Percentiles rank a stretch among this genome's conserved stretches.
phyloP scores from a whole-genome alignment of 2,797 vertebrate species.

The Propithecus perrieri region DNA sequence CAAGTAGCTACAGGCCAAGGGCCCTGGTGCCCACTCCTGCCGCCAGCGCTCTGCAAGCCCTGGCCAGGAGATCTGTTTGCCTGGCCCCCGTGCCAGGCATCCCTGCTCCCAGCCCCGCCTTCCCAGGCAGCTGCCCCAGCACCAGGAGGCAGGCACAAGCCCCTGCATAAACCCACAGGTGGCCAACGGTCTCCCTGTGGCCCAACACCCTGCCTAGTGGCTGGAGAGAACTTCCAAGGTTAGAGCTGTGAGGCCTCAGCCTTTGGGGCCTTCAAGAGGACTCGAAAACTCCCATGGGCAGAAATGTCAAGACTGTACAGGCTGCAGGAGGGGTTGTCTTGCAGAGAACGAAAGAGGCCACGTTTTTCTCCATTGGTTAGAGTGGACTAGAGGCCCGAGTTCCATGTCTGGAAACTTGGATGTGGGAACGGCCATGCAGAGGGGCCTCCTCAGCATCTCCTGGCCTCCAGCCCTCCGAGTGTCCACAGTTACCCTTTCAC shows the following conservation, averaged over 20 bases:
- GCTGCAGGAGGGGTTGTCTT: not conserved
- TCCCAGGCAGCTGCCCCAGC: not conserved
- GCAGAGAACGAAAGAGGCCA: not conserved
- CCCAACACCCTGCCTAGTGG: not conserved
- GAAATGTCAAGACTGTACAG: not conserved
- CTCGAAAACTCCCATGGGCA: not conserved
- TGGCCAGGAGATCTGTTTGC: constrained; percentile 55
- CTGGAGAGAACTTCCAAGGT: not conserved
- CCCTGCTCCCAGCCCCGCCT: not conserved
- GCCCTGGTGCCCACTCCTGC: constrained; percentile 70
- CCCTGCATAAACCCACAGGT: not conserved
- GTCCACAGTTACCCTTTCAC: not conserved
- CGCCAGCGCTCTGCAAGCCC: constrained; percentile 49
- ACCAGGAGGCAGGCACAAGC: too few relatives aligned
- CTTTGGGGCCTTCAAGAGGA: not conserved
- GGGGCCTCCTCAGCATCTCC: not conserved
- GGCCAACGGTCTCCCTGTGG: not conserved
- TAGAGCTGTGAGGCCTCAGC: too few relatives aligned
- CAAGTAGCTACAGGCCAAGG: constrained; percentile 71
- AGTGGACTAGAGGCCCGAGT: not conserved
- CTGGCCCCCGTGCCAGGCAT: not conserved
- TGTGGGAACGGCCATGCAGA: accelerated
- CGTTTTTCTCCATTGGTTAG: not conserved
- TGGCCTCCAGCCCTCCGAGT: not conserved
- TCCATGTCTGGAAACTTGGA: not conserved